Conservation (phyloP, 2,113 vertebrate species). For the Nycticebus coucang region DNA sequence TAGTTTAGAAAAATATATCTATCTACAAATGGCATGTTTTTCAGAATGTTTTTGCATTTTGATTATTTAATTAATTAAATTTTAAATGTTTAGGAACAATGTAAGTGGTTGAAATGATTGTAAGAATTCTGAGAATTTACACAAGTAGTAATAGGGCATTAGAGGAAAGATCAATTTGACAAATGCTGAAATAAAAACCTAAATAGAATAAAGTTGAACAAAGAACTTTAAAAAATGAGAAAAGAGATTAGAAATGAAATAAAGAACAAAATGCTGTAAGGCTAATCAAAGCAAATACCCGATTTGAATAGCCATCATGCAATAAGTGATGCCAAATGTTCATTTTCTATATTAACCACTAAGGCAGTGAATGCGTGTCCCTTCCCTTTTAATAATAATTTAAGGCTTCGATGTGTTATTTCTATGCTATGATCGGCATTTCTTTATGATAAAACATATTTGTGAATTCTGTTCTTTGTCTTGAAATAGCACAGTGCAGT, state of each 20-base stretch:
- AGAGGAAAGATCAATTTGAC: background rate
- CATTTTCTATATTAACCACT: background rate
- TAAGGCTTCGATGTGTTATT: background rate
- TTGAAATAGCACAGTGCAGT: background rate
- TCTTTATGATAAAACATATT: background rate
- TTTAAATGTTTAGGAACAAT: background rate
- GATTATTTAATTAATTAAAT: too few relatives aligned
- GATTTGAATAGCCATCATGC: constrained; percentile 14
- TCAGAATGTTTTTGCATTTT: background rate
- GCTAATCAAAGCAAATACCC: constrained; percentile 17
- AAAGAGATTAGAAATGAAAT: constrained; percentile 2
- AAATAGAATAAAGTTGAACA: constrained; percentile 18
- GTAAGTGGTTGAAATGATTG: background rate
- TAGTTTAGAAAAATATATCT: background rate
- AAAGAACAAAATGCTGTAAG: constrained; percentile 23
- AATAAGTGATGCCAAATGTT: background rate
- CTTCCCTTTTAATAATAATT: background rate
- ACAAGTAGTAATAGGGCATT: background rate
- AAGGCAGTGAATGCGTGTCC: background rate
- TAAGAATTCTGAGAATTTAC: background rate
- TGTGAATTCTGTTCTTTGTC: background rate
- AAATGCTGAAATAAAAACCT: background rate
- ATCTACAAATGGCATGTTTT: background rate
- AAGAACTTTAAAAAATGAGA: constrained; percentile 11
- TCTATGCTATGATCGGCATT: background rate